phyloP scores from a whole-genome alignment of 1,140 invertebrate genomes.

The Ptiloglossa arizonensis region DNA sequence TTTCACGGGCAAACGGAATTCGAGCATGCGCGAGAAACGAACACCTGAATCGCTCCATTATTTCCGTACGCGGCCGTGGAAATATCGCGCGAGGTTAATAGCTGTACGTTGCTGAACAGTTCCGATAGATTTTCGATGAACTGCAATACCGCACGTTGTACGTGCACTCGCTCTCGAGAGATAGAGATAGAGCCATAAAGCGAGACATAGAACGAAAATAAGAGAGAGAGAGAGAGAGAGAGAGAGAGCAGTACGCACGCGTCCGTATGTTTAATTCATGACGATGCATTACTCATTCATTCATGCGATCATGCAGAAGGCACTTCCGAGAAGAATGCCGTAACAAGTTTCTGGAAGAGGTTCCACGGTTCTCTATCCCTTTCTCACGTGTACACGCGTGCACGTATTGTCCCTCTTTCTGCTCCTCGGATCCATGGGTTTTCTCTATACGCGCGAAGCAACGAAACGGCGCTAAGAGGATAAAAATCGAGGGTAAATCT shows the following conservation, averaged over 20 bases:
- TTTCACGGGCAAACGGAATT: not conserved
- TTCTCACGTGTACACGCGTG: too few species aligned
- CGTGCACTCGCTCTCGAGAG: not conserved
- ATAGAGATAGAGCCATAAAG: not conserved
- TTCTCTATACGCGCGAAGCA: conserved; percentile 18
- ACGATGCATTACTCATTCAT: conserved; percentile 74
- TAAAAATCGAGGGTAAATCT: conserved; percentile 21
- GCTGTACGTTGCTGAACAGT: not conserved
- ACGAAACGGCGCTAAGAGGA: conserved; percentile 18
- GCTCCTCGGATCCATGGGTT: not conserved
- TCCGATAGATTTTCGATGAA: conserved; percentile 11
- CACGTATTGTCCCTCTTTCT: too few species aligned
- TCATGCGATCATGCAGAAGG: conserved; percentile 70
- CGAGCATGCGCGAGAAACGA: not conserved
- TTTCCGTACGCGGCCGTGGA: not conserved
- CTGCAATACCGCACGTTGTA: not conserved
- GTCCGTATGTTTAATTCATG: conserved; percentile 76
- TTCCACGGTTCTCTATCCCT: not conserved
- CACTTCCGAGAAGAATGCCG: conserved; percentile 73
- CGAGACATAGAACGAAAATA: not conserved
- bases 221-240: not conserved
- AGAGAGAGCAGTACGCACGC: conserved; percentile 55
- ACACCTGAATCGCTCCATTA: not conserved
- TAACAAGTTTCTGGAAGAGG: conserved; percentile 70
- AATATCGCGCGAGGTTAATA: not conserved